Evolutionary conservation across 2,113 vertebrate species (phyloP).

Genomic region (Macroglossus sobrinus): DNA sequence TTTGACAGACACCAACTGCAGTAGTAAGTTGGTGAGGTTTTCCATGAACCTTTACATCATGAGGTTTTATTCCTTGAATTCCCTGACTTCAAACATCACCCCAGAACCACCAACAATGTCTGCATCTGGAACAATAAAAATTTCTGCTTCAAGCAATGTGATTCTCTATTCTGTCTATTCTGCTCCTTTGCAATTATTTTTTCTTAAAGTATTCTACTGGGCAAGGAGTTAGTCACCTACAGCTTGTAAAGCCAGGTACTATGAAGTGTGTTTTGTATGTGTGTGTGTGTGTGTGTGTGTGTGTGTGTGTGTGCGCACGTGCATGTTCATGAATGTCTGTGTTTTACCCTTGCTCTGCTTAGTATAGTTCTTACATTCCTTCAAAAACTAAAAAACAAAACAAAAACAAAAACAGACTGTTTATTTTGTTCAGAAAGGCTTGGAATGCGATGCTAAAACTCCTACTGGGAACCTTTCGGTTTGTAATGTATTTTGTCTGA

Average conservation of each 20-base stretch:
- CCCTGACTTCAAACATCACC: not conserved
- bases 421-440: constrained; percentile 50
- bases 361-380: not conserved
- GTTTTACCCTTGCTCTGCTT: not conserved
- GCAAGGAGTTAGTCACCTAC: not conserved
- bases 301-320: not conserved
- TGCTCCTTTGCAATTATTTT: not conserved
- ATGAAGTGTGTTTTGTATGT: not conserved
- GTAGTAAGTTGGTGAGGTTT: not conserved
- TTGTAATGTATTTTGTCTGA: constrained; percentile 30
- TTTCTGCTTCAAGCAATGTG: not conserved
- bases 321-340: not conserved
- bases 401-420: not conserved
- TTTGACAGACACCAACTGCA: not conserved
- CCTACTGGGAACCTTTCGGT: not conserved
- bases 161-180: not conserved
- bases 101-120: fast-evolving
- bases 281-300: not conserved
- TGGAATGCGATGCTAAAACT: not conserved
- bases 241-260: not conserved
- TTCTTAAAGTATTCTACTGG: not conserved
- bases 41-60: no score
- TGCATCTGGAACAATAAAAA: not conserved
- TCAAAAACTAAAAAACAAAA: not conserved
- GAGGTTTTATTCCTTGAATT: not conserved